Conservation (phyloP, 1,140 invertebrate species). For the Plutomurus gul region DNA sequence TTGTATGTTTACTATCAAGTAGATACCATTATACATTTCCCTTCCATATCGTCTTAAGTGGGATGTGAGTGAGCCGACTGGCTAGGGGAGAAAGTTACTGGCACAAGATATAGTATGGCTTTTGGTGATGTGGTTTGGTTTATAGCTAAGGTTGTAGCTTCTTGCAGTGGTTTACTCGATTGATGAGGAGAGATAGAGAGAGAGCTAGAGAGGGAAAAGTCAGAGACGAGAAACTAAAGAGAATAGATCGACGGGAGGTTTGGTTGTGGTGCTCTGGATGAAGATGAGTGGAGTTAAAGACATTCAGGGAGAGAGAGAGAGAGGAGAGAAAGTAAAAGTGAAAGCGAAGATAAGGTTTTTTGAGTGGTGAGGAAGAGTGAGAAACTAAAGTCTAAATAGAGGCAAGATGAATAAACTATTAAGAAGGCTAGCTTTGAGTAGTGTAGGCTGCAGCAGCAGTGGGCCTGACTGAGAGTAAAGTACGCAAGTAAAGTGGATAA, state of each 20-base stretch:
- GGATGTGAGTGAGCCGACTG: too few relatives aligned
- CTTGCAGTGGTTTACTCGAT: neutral
- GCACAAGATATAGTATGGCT: neutral
- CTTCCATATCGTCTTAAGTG: too few relatives aligned
- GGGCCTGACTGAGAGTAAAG: conserved; percentile 6
- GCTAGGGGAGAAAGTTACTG: neutral
- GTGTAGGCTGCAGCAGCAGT: neutral
- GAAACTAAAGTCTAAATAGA: neutral
- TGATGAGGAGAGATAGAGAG: neutral
- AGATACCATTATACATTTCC: neutral
- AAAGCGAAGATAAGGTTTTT: conserved; percentile 14
- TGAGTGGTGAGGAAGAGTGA: neutral
- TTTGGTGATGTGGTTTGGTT: too few relatives aligned
- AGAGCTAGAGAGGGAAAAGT: neutral
- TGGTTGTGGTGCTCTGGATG: neutral
- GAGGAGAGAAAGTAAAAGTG: conserved; percentile 9
- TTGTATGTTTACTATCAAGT: neutral
- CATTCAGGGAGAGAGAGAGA: neutral
- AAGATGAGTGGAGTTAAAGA: conserved; percentile 17
- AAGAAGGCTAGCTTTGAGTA: neutral
- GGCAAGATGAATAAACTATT: conserved; percentile 23
- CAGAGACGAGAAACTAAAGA: neutral
- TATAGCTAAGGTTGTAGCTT: neutral
- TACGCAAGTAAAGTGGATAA: conserved; percentile 22
- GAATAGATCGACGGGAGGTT: neutral